Evolutionary conservation across 2,888 invertebrate genomes (phyloP).

Genomic region (Diadegma fenestrale): DNA sequence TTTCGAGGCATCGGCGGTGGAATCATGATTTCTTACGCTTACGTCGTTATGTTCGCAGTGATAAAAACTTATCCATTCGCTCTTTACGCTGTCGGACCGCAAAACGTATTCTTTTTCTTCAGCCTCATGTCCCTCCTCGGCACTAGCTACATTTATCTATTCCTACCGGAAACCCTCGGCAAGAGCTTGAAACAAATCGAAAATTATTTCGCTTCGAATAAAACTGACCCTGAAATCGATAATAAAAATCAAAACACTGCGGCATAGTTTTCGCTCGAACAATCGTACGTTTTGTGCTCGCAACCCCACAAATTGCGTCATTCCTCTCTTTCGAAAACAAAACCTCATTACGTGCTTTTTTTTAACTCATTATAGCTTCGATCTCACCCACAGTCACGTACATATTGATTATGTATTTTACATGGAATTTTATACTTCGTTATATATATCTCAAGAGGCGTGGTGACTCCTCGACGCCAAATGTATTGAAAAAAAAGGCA

Average conservation of each 20-base stretch:
- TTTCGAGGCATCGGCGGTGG: slow-evolving; percentile 86
- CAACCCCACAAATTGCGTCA: too few species aligned
- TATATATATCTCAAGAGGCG: background rate
- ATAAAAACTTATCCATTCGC: slow-evolving; percentile 86
- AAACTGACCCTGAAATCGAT: background rate
- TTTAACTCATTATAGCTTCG: background rate
- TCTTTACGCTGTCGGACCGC: slow-evolving; percentile 83
- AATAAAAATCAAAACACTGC: background rate
- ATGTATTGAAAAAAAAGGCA: too few species aligned
- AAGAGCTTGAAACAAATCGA: slow-evolving; percentile 87
- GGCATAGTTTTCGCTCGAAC: background rate
- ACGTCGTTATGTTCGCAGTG: slow-evolving; percentile 86
- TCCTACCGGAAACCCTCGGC: slow-evolving; percentile 87
- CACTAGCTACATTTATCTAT: slow-evolving; percentile 85
- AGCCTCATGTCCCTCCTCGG: slow-evolving; percentile 84
- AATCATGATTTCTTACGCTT: slow-evolving; percentile 86
- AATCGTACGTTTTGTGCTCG: background rate
- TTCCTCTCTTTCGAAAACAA: background rate
- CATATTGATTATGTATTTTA: background rate
- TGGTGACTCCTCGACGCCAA: too few species aligned
- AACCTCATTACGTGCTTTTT: background rate
- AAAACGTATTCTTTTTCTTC: slow-evolving; percentile 85
- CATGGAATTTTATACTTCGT: background rate
- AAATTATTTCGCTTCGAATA: slow-evolving; percentile 80
- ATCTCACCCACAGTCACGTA: background rate